Evolutionary conservation across 2,797 vertebrate species (phyloP).

Genomic region (Intellagama lesueurii): DNA sequence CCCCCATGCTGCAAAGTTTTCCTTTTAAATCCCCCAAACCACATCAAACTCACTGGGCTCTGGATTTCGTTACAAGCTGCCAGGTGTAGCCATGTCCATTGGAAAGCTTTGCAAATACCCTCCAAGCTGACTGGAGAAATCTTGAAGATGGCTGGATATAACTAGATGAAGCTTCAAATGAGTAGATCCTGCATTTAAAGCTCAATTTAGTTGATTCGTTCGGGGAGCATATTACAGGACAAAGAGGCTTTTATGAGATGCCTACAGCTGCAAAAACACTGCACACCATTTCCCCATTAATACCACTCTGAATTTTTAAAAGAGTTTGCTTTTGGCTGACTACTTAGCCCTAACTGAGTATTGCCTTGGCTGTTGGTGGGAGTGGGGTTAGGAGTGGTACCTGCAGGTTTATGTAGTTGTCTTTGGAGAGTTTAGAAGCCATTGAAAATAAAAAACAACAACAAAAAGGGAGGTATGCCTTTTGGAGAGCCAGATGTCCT

Average conservation of each 20-base stretch:
- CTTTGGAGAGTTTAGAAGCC: background rate
- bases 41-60: background rate
- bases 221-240: constrained; percentile 7
- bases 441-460: background rate
- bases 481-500: background rate
- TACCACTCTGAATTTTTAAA: constrained; percentile 37
- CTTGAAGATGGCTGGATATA: background rate
- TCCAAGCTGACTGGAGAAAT: background rate
- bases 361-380: background rate
- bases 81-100: background rate
- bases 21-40: constrained; percentile 10
- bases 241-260: constrained; percentile 40
- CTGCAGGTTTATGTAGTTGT: background rate
- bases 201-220: constrained; percentile 24
- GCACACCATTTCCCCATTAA: constrained; percentile 31
- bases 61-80: background rate
- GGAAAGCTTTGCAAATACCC: constrained; percentile 6
- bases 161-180: constrained; percentile 17
- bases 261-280: background rate
- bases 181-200: constrained; percentile 20
- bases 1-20: background rate
- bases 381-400: background rate
- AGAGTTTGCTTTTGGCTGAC: constrained; percentile 28
- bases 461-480: background rate
- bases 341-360: constrained; percentile 11